Percentiles rank a stretch among this genome's conserved stretches.
These are phyloP conservation scores for Platycnemis pennipes DNA, from an alignment of 2,888 invertebrate species.

Conservation along the genomic window DNA sequence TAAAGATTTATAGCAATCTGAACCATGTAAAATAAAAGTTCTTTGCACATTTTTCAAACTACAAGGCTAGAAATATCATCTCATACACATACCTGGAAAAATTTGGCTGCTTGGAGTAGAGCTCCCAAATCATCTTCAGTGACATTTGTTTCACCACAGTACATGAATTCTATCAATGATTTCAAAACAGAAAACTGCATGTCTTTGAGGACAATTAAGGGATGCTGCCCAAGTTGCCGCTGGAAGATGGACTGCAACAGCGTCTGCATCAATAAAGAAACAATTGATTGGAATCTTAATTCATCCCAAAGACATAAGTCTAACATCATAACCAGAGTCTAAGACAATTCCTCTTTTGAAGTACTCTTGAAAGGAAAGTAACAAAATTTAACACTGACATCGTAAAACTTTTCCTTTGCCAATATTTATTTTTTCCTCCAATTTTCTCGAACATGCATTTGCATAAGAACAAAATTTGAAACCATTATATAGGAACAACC, in stretches of 20 bases:
- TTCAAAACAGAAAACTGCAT: conserved; percentile 87
- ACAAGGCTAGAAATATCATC: neutral
- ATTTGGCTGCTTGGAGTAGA: conserved; percentile 85
- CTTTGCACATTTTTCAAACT: neutral
- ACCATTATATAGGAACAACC: too few relatives aligned
- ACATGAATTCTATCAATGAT: conserved; percentile 88
- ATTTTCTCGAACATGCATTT: too few relatives aligned
- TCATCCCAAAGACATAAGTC: too few relatives aligned
- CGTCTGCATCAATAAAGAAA: conserved; percentile 25
- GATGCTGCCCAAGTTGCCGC: conserved; percentile 79
- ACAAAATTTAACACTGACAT: too few relatives aligned
- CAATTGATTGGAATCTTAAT: neutral
- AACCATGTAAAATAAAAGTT: neutral
- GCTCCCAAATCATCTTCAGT: conserved; percentile 85
- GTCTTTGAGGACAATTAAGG: conserved; percentile 82
- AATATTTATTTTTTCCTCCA: too few relatives aligned
- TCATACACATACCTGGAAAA: conserved; percentile 82
- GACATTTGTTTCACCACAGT: conserved; percentile 87
- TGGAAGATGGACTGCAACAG: conserved; percentile 77
- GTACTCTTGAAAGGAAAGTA: too few relatives aligned
- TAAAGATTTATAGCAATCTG: neutral
- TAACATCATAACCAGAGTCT: too few relatives aligned
- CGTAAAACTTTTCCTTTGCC: too few relatives aligned
- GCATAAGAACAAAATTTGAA: too few relatives aligned
- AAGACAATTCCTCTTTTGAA: too few relatives aligned